Conservation (phyloP, 2,113 vertebrate genomes). For the Phaethon lepturus region DNA sequence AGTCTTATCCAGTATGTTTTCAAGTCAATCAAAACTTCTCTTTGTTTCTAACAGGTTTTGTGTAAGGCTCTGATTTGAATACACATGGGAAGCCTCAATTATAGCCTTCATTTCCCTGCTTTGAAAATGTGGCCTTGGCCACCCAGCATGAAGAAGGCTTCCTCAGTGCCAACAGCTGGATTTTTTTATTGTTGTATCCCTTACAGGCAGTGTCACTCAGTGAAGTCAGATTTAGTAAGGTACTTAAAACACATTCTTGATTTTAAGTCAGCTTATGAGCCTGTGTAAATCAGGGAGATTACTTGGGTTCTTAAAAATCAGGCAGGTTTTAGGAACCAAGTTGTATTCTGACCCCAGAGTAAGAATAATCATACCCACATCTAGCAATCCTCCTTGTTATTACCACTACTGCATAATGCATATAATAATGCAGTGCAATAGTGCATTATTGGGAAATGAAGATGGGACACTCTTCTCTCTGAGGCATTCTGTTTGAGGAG, state of each 20-base stretch:
- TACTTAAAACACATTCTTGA: not conserved
- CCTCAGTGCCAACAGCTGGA: not conserved
- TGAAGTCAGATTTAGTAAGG: not conserved
- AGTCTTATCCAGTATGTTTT: not conserved
- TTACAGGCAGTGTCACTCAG: not conserved
- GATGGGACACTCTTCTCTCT: not conserved
- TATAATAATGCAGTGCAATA: not conserved
- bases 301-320: not conserved
- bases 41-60: not conserved
- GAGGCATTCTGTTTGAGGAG: not conserved
- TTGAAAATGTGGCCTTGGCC: slow-evolving; percentile 23
- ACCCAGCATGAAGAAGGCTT: not conserved
- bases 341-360: not conserved
- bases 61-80: not conserved
- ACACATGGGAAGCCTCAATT: not conserved
- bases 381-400: not conserved
- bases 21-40: not conserved
- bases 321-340: not conserved
- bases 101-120: not conserved
- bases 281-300: not conserved
- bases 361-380: not conserved
- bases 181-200: not conserved
- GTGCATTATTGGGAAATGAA: not conserved
- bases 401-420: not conserved
- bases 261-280: not conserved